Evolutionary conservation across 2,888 invertebrate genomes (phyloP).

Genomic region (Zaprionus obscuricornis): DNA sequence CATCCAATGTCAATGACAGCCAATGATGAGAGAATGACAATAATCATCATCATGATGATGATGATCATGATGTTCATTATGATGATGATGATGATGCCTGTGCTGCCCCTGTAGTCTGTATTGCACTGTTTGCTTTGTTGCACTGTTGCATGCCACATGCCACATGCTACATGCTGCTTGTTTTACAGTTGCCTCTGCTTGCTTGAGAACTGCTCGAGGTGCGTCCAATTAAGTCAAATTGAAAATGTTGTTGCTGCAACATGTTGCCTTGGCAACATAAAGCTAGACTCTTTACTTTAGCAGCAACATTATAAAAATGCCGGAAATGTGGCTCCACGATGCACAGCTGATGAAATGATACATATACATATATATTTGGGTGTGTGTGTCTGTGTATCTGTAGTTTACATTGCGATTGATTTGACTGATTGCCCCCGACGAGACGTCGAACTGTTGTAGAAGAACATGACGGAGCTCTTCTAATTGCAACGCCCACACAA

Average conservation of each 20-base stretch:
- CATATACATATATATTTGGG: not conserved
- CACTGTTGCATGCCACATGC: not conserved
- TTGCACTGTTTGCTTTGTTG: too few species aligned
- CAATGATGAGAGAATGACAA: conserved; percentile 24
- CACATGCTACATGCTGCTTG: not conserved
- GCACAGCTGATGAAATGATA: conserved; percentile 46
- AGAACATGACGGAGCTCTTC: conserved; percentile 61
- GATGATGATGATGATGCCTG: conserved; percentile 6
- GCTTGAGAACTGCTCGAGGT: conserved; percentile 17
- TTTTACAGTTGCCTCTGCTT: conserved; percentile 4
- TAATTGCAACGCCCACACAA: conserved; percentile 77
- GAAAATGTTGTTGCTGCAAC: conserved; percentile 36
- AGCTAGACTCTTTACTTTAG: conserved; percentile 2
- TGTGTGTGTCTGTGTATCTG: not conserved
- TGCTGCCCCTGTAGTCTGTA: too few species aligned
- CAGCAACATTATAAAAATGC: conserved; percentile 40
- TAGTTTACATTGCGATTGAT: conserved; percentile 53
- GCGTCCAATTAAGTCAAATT: conserved; percentile 46
- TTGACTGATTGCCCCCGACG: conserved; percentile 64
- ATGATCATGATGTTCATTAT: conserved; percentile 11
- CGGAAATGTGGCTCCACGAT: conserved; percentile 58
- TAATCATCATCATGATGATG: conserved; percentile 5
- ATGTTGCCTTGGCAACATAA: conserved; percentile 38
- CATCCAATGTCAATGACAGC: conserved; percentile 68
- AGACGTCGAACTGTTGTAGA: conserved; percentile 31